These are phyloP conservation scores for Psilopsiagon aurifrons DNA, from an alignment of 2,113 vertebrate genomes.

Conservation along the genomic window DNA sequence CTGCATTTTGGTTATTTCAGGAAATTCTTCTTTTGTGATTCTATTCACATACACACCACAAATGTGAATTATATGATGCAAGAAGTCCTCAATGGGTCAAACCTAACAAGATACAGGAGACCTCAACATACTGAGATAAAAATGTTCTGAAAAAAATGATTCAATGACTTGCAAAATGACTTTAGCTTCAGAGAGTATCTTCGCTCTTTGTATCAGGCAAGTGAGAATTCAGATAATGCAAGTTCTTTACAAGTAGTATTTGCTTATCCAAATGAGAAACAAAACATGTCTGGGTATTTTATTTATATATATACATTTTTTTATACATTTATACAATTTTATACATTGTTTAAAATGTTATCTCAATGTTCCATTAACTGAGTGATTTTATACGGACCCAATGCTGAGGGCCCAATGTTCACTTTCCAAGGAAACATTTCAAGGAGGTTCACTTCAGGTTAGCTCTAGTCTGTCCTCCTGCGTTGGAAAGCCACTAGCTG, in stretches of 20 bases:
- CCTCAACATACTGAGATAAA: not conserved
- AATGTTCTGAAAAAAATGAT: not conserved
- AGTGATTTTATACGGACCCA: not conserved
- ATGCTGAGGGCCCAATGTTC: not conserved
- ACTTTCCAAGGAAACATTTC: not conserved
- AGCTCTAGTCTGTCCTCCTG: not conserved
- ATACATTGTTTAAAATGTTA: not conserved
- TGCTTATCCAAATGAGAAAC: not conserved
- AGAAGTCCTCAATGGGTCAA: not conserved
- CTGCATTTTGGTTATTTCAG: slow-evolving; percentile 9
- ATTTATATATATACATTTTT: too few species aligned
- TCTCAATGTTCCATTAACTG: not conserved
- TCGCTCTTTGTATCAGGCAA: not conserved
- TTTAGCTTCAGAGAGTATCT: not conserved
- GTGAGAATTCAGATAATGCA: not conserved
- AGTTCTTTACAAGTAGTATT: not conserved
- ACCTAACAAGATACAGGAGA: not conserved
- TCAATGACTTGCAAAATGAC: not conserved
- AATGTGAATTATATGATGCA: not conserved
- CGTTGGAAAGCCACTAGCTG: not conserved
- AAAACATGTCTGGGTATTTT: not conserved
- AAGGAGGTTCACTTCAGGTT: not conserved
- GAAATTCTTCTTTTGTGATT: slow-evolving; percentile 26
- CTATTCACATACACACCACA: not conserved
- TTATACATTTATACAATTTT: not conserved